Base-by-base conservation (phyloP, 2,888 invertebrate species). In the Pristionchus fissidentatus region DNA sequence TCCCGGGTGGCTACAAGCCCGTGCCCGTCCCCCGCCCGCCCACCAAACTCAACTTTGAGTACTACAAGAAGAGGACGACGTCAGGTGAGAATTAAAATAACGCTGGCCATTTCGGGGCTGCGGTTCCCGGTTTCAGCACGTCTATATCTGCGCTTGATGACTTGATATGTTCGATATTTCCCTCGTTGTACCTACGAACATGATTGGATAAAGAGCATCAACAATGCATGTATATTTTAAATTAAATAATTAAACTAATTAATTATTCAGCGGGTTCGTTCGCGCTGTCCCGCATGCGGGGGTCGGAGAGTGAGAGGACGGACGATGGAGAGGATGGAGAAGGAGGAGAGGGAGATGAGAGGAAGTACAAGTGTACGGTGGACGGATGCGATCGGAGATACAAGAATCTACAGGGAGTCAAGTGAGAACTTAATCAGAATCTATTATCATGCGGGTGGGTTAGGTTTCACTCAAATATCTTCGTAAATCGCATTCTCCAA, bases 381-480 rank as follows among this genome's bases (percentile, higher is more conserved):
- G 82, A 82, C 10, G 82, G 82, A 62, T 82, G 82, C 46, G 82
- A 82, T 66, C 43, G 49, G 22, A 43, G 66, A 66, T 82, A 82
- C 32, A 82, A 82, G 82, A 82, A 82, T 66, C 82, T 82, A 35
- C 82, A 82, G 35, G 82, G 82, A 82, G 82, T 82, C 82, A 82
- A 82, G 82, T 82, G 22, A 46, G 77, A 43, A 32, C 26, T 60
- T 60, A n/a, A n/a, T n/a, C n/a, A n/a, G n/a, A n/a, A n/a, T n/a
- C n/a, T n/a, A n/a, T n/a, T n/a, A n/a, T n/a, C n/a, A n/a, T n/a
- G n/a, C n/a, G n/a, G n/a, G n/a, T n/a, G n/a, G n/a, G 49, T 75
- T 41, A 32, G 4, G 13, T 41, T 4, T 10, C 8, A 38, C 22
- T 70, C 7, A 5, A 15, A 19, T 70, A 32, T 66, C 1, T 13